Evolutionary conservation across 2,888 invertebrate genomes (phyloP), one percentile per base, ranked within the genome.

Genomic region (Clusia tigrina): DNA sequence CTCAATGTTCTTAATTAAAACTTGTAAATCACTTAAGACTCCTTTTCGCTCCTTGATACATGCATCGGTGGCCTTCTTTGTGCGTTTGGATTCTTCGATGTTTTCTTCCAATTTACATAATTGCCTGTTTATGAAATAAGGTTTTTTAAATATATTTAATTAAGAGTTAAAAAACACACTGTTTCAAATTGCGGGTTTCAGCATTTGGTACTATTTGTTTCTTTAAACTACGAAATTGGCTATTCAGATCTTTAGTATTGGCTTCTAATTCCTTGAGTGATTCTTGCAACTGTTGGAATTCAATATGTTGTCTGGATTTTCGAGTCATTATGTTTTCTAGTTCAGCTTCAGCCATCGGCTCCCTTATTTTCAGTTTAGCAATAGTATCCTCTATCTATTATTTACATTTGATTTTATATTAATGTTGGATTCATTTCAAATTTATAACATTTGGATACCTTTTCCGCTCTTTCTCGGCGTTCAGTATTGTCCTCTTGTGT

Each of bases 171-270:
- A 2, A 12, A 46, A 64, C 67, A 26, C 59, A 79, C 78, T 51
- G 58, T 42, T 70, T 42, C 1, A 79, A 56, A 0, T 71, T 67
- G 0, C 67, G 63, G 1, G 74, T 72, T 58, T 79, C 76, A 9
- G 69, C 64, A 2, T 80, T 75, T 1, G 74, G 62, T 1, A 81
- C 81, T 10, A 78, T 60, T 32, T 71, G 66, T 57, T 74, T 72
- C 2, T 69, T 67, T 3, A 67, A 67, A 38, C 67, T 62, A 1
- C 64, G 67, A 17, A 71, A 71, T 60, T 74, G 67, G 0, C 46
- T 60, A 15, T 66, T 63, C 2, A 75, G 56, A 15, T 60, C 54
- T 0, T 68, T 65, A 0, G 67, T 2, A 1, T 72, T 70, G 0
- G 66, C 59, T 6, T 71, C 63, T 1, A 71, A 60, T 22, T 76